Conservation (phyloP, 2,888 invertebrate species). For the Papilio gigon region DNA sequence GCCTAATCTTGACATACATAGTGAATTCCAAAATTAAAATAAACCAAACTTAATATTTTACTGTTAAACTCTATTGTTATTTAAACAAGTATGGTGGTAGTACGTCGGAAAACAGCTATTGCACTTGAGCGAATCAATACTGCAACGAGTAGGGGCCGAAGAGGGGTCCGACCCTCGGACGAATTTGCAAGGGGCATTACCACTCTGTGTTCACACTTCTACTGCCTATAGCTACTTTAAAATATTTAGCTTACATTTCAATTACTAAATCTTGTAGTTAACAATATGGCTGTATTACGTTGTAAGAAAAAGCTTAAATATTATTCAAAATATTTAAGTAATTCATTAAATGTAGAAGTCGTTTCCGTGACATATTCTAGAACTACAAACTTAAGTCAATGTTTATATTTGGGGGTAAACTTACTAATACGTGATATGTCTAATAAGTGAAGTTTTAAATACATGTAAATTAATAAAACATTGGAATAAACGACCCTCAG, state of each 20-base stretch:
- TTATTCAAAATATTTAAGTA: neutral
- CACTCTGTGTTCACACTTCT: conserved; percentile 28
- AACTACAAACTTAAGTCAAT: no score
- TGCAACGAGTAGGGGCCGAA: conserved; percentile 62
- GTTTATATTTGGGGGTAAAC: no score
- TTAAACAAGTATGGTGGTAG: conserved; percentile 17
- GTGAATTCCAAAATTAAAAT: neutral
- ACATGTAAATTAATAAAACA: neutral
- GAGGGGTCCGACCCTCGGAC: conserved; percentile 63
- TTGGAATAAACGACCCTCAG: neutral
- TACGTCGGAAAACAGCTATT: conserved; percentile 41
- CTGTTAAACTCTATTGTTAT: conserved; percentile 6
- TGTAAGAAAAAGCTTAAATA: neutral
- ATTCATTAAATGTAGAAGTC: neutral
- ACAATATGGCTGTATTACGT: neutral
- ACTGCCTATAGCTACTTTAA: conserved; percentile 1
- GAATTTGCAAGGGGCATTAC: conserved; percentile 60
- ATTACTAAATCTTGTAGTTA: conserved; percentile 10
- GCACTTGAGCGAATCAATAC: conserved; percentile 67
- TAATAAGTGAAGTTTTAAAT: neutral
- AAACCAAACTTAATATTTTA: neutral
- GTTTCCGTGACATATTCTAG: neutral
- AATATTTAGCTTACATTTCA: conserved; percentile 24
- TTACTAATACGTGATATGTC: no score
- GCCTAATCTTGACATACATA: neutral